Evolutionary conservation across 2,113 vertebrate species (phyloP).

Genomic region (Neogale vison): DNA sequence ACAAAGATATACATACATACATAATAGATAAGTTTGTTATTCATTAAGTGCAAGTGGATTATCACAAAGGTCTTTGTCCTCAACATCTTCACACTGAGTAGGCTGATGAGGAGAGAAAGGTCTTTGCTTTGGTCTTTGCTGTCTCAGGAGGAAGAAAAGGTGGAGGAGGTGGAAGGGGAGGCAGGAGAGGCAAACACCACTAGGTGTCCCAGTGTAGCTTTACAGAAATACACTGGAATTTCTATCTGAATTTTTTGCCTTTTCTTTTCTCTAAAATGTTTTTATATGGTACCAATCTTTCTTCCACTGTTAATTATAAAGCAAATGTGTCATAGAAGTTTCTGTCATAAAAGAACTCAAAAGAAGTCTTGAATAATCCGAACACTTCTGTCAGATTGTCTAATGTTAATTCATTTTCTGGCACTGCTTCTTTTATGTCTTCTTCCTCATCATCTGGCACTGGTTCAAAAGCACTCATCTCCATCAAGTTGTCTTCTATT

Average conservation of each 20-base stretch:
- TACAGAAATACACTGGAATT: background rate
- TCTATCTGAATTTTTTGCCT: background rate
- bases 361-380: background rate
- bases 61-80: background rate
- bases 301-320: background rate
- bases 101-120: background rate
- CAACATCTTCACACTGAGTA: background rate
- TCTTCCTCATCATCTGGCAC: background rate
- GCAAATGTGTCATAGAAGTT: background rate
- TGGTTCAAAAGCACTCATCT: background rate
- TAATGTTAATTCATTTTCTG: background rate
- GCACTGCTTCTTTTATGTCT: background rate
- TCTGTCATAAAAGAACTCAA: background rate
- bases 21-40: background rate
- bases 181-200: background rate
- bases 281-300: background rate
- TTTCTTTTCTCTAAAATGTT: background rate
- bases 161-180: background rate
- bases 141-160: background rate
- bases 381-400: background rate
- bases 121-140: background rate
- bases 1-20: background rate
- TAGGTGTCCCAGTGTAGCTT: background rate
- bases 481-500: background rate
- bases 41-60: background rate